Evolutionary conservation across 2,113 vertebrate genomes (phyloP).

Genomic region (Protomyctophum bolini): DNA sequence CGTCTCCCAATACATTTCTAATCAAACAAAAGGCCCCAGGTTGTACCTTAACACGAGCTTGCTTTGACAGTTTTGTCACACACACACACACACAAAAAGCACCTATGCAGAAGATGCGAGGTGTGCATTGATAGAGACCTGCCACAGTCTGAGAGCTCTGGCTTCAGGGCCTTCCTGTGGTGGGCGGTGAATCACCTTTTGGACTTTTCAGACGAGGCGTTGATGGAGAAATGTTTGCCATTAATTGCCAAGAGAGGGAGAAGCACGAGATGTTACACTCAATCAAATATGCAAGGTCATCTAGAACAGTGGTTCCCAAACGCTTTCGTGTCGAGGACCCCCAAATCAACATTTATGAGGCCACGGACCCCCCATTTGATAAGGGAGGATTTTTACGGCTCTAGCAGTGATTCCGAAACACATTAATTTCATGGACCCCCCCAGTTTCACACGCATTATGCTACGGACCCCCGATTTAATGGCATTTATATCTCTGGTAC

Average conservation of each 20-base stretch:
- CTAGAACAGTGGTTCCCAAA: too few species aligned
- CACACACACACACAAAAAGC: slow-evolving; percentile 15
- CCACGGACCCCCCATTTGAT: too few species aligned
- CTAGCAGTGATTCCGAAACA: too few species aligned
- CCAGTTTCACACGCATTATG: too few species aligned
- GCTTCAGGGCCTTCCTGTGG: slow-evolving; percentile 12
- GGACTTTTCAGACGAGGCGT: neutral
- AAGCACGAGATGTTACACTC: neutral
- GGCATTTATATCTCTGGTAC: too few species aligned
- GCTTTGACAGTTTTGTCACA: slow-evolving; percentile 21
- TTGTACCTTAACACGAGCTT: slow-evolving; percentile 1
- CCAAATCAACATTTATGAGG: too few species aligned
- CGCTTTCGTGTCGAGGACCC: too few species aligned
- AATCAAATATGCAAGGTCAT: neutral
- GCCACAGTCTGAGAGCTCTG: neutral
- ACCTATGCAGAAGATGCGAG: neutral
- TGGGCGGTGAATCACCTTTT: neutral
- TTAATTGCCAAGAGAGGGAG: neutral
- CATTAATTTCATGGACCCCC: too few species aligned
- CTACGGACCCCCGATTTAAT: too few species aligned
- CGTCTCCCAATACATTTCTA: too few species aligned
- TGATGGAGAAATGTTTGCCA: neutral
- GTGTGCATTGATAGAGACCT: neutral
- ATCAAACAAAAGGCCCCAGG: neutral
- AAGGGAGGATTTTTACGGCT: too few species aligned